Evolutionary conservation across 2,113 vertebrate genomes (phyloP).

Genomic region (Cyanistes caeruleus): DNA sequence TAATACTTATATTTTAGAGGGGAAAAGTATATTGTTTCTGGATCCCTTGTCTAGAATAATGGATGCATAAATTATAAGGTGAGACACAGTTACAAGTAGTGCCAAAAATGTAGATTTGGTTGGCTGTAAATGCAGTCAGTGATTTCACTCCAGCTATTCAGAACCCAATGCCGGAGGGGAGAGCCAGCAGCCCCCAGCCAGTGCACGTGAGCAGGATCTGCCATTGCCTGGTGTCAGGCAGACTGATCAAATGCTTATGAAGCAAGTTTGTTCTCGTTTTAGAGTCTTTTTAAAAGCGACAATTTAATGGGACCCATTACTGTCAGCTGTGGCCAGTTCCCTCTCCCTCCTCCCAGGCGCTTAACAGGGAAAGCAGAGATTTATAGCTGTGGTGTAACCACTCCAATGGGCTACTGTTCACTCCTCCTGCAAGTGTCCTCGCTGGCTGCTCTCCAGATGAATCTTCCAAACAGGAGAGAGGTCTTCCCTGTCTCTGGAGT

Average conservation of each 20-base stretch:
- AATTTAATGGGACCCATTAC: conserved; percentile 36
- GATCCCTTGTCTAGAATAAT: neutral
- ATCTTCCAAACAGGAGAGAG: neutral
- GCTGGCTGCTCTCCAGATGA: conserved; percentile 4
- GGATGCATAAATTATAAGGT: neutral
- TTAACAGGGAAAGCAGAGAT: conserved; percentile 17
- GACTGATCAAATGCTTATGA: neutral
- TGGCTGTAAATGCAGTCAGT: neutral
- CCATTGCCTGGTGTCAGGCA: neutral
- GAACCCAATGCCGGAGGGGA: rapidly evolving
- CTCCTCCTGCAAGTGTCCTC: neutral
- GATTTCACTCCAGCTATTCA: neutral
- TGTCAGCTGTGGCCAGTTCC: neutral
- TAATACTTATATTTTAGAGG: neutral
- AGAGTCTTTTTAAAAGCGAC: conserved; percentile 17
- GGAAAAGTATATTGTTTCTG: conserved; percentile 17
- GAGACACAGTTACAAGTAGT: neutral
- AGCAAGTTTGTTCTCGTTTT: neutral
- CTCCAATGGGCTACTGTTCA: neutral
- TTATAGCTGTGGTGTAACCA: neutral
- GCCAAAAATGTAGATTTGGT: neutral
- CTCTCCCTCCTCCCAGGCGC: neutral
- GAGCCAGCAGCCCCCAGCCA: neutral
- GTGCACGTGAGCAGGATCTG: neutral
- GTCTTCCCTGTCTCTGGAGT: neutral